Evolutionary conservation across 2,888 invertebrate species (phyloP), one percentile per base, ranked within the genome.

Genomic region (Drosophila demipolita): DNA sequence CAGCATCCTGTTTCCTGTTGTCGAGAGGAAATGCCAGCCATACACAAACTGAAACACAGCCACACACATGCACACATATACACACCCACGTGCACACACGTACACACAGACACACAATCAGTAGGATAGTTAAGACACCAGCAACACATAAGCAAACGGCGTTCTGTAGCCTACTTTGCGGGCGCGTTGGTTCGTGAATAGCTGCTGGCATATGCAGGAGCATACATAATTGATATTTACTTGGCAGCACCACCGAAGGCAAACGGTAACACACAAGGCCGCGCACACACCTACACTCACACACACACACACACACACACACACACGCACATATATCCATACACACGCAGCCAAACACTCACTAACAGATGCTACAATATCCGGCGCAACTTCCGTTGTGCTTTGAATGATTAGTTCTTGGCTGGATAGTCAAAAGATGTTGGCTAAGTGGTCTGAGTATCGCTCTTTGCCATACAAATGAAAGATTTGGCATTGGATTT

Each of bases 201-300:
- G 76, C 84, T 82, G 61, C 83, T 66, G 77, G 87, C 89, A 63
- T 64, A 68, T 73, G 68, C 75, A 35, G 45, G 12, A 75, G 81
- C 79, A 89, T 89, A 76, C 87, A 87, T 87, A 87, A 87, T 87
- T 87, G 77, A 87, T 87, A 87, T 79, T 79, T 83, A 75, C 82
- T 73, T 54, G 54, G 32, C 55, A 75, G 64, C 20, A 45, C 15
- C 70, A 70, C 64, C 72, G 48, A 64, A 54, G 33, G 52, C 42
- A 48, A 54, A 57, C 53, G n/a, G 55, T 49, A 36, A 63, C 54
- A 54, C 49, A 42, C 45, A 45, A 45, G 45, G 32, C 53, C 42
- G 48, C 58, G 45, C 50, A 68, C 49, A 29, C 65, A 40, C 1
- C 4, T 4, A 40, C 17, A 9, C 9, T 1, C n/a, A 4, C 40